phyloP scores from a whole-genome alignment of 2,113 vertebrate species.

The Lepisosteus osseus region DNA sequence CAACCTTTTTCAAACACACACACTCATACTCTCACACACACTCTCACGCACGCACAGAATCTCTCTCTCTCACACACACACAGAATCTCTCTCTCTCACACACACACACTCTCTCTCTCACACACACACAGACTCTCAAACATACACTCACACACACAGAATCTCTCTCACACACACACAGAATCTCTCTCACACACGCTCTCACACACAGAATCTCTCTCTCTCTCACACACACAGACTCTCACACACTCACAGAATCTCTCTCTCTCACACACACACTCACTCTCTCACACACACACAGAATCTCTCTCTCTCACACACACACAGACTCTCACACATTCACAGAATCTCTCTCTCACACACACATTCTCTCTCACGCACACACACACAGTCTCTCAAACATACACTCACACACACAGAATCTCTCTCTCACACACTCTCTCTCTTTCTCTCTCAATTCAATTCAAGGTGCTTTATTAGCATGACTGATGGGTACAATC shows the following conservation, averaged over 20 bases:
- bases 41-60: neutral
- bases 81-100: neutral
- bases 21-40: neutral
- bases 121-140: neutral
- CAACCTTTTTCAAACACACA: neutral
- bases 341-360: neutral
- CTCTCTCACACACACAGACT: neutral
- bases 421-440: neutral
- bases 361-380: neutral
- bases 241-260: neutral
- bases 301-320: neutral
- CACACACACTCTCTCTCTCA: neutral
- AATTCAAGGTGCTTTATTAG: too few relatives aligned
- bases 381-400: neutral
- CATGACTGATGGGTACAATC: too few relatives aligned
- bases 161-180: neutral
- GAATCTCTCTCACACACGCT: neutral
- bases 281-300: neutral
- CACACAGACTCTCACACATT: neutral
- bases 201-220: neutral
- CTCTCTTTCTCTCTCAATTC: neutral
- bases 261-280: neutral
- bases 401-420: neutral
- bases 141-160: neutral
- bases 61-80: neutral